phyloP scores from a whole-genome alignment of 2,888 invertebrate species.

The Drosophila parthenogenetica region DNA sequence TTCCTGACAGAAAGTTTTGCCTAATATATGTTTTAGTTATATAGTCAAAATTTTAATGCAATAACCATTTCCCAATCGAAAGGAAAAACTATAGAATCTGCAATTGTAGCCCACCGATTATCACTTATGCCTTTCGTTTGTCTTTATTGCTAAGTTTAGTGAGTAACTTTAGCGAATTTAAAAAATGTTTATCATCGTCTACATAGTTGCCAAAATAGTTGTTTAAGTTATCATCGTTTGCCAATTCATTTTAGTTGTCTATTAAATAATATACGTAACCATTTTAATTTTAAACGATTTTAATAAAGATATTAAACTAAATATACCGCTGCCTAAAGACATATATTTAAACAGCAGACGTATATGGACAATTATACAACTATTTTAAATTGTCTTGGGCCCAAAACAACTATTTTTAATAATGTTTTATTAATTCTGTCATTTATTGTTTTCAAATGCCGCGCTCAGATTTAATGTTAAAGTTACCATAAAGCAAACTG shows the following conservation, averaged over 20 bases:
- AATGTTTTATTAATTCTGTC: no score
- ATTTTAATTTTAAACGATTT: slow-evolving; percentile 14
- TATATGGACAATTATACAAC: no score
- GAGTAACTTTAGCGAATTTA: slow-evolving; percentile 44
- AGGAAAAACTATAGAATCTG: slow-evolving; percentile 20
- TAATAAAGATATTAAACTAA: slow-evolving; percentile 15
- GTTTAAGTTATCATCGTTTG: slow-evolving; percentile 40
- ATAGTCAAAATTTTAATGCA: slow-evolving; percentile 33
- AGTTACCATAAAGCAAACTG: background rate
- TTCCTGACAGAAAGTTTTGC: slow-evolving; percentile 44
- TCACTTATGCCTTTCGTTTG: slow-evolving; percentile 35
- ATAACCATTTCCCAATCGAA: slow-evolving; percentile 37
- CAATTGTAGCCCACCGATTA: slow-evolving; percentile 55
- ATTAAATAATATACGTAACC: slow-evolving; percentile 4
- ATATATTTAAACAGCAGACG: no score
- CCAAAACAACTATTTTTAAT: no score
- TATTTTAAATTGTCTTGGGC: no score
- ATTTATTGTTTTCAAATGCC: background rate
- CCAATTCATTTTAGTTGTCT: slow-evolving; percentile 39
- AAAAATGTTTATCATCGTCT: slow-evolving; percentile 24
- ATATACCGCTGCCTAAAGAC: no score
- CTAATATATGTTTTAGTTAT: slow-evolving; percentile 9
- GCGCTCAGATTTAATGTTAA: background rate
- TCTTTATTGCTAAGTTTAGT: slow-evolving; percentile 34
- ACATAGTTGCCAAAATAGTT: slow-evolving; percentile 50